Base-by-base conservation (phyloP, 2,888 invertebrate species). In the Phoronis australis region DNA sequence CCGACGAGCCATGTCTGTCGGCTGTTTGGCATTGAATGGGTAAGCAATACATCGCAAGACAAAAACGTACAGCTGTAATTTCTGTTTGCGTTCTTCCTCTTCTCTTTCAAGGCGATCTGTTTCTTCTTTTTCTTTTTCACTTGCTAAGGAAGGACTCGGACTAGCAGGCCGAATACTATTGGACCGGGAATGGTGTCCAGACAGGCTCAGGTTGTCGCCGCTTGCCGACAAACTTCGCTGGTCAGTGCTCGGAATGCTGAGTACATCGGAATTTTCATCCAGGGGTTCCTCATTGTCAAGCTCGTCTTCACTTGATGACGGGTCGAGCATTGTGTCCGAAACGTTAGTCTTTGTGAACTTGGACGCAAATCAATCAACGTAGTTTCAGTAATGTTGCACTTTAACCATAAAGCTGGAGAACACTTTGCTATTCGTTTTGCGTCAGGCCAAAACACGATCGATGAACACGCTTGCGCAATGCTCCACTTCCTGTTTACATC, bases 1-100 rank as follows among this genome's bases (percentile, higher is more conserved):
- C 56, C 97, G 82, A 45, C 90, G 83, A 2, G 93, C 93, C 94
- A 97, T 93, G 77, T 99, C 99, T 5, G 94, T 95, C 1, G 95
- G 94, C 76, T 97, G 97, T 79, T 99, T 99, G 12, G 96, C 95
- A 80, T 97, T 99, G 82, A 99, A 99, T 5, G 97, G 97, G 80
- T 99, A 97, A 5, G 99, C 93, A 71, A 96, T 86, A 79, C 96
- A 95, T 74, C 97, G 83, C 59, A 96, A 93, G 60, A 99, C 91
- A 78, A 99, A 99, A 59, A 99, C 97, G 80, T 99, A 99, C 37
- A 99, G 81, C 76, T 99, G 99, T 51, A 99, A 85, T 54, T 92
- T 85, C 54, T 87, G 85, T 76, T 96, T 96, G 57, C 95, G 85
- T 68, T 96, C 94, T 73, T 96, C 96, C 78, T 99, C 96, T 74